A percentile compares a stretch with the other conserved stretches of the same genome.
phyloP scores from a whole-genome alignment of 2,888 invertebrate species.

The Oithona nana region DNA sequence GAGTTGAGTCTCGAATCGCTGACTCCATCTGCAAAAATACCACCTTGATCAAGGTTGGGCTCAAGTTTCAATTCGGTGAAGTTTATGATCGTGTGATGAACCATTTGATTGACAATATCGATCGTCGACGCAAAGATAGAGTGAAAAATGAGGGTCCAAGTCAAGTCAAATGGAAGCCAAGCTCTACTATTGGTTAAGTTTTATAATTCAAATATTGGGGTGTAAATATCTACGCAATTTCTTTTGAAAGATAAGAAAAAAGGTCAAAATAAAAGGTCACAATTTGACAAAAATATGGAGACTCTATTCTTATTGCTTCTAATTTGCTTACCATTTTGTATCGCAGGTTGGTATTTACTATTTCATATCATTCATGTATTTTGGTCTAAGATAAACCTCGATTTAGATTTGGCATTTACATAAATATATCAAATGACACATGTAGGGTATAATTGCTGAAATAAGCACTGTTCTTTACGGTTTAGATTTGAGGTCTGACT shows the following conservation, averaged over 20 bases:
- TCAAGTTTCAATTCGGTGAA: conserved; percentile 15
- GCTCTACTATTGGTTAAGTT: not conserved
- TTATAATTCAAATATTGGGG: not conserved
- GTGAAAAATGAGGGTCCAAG: conserved; percentile 1
- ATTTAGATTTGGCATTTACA: no score
- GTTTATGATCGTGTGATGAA: conserved; percentile 1
- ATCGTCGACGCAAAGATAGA: conserved; percentile 9
- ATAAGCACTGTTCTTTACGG: no score
- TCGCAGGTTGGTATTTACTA: no score
- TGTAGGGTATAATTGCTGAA: no score
- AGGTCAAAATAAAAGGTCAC: no score
- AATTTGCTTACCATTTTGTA: not conserved
- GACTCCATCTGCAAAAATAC: conserved; percentile 9
- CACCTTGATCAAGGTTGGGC: conserved; percentile 10
- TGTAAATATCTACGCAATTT: no score
- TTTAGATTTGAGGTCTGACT: not conserved
- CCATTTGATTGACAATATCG: conserved; percentile 9
- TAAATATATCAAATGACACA: no score
- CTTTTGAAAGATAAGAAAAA: no score
- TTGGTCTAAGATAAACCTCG: no score
- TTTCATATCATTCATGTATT: no score
- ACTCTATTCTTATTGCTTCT: no score
- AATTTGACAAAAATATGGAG: no score
- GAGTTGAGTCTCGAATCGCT: conserved; percentile 10
- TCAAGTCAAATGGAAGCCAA: not conserved